Evolutionary conservation across 2,113 vertebrate genomes (phyloP).

Genomic region (Tapirus terrestris): DNA sequence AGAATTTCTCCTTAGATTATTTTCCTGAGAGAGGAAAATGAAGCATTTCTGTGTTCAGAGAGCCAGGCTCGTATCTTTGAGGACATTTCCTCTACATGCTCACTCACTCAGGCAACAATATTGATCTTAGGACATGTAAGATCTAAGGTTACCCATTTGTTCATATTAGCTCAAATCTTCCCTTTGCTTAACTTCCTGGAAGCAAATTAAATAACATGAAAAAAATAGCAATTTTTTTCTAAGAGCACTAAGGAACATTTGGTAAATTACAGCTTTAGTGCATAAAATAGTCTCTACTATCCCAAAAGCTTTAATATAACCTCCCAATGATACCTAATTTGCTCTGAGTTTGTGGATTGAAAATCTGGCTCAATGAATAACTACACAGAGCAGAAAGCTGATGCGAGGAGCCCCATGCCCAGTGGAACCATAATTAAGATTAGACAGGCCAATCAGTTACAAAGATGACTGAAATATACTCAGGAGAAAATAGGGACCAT

Average conservation of each 20-base stretch:
- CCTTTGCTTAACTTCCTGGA: slow-evolving; percentile 37
- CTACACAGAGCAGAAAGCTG: neutral
- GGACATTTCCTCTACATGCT: neutral
- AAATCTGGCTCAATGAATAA: neutral
- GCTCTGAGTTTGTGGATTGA: neutral
- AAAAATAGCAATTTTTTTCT: neutral
- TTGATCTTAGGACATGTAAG: slow-evolving; percentile 32
- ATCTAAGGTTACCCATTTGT: slow-evolving; percentile 26
- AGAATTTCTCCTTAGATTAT: neutral
- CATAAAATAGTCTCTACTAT: neutral
- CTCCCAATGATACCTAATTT: neutral
- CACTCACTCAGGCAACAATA: neutral
- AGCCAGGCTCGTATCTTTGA: neutral
- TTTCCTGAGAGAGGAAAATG: slow-evolving; percentile 3
- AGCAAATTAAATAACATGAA: slow-evolving; percentile 21
- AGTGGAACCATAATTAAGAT: neutral
- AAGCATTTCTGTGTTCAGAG: neutral
- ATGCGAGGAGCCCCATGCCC: neutral
- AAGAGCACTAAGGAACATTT: slow-evolving; percentile 24
- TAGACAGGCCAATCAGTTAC: neutral
- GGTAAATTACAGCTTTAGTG: slow-evolving; percentile 28
- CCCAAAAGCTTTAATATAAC: neutral
- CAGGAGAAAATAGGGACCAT: neutral
- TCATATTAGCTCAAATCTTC: neutral
- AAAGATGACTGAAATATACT: neutral